These are phyloP conservation scores for Acestrorhynchus altus DNA, from an alignment of 2,797 vertebrate species.

Conservation along the genomic window DNA sequence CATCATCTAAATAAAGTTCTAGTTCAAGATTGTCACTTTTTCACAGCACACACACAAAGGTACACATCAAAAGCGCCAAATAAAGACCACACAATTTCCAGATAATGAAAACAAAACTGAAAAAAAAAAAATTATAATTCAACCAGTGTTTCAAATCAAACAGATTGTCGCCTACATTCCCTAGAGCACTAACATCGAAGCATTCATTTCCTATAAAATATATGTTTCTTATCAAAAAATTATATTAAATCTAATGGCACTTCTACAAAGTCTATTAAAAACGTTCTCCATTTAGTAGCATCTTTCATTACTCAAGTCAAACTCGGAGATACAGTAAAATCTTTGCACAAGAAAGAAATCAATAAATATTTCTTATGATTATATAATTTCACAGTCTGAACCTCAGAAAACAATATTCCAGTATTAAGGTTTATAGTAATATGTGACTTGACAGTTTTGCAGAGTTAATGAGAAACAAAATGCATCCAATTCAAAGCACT, in stretches of 20 bases:
- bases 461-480: constrained; percentile 69
- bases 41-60: constrained; percentile 79
- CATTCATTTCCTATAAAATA: constrained; percentile 85
- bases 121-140: constrained; percentile 65
- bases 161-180: constrained; percentile 84
- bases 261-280: constrained; percentile 87
- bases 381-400: constrained; percentile 86
- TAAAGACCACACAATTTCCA: constrained; percentile 73
- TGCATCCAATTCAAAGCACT: not conserved
- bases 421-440: constrained; percentile 68
- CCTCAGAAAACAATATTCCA: constrained; percentile 81
- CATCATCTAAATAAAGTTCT: constrained; percentile 81
- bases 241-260: constrained; percentile 89
- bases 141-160: constrained; percentile 78
- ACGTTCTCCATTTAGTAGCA: constrained; percentile 75
- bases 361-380: constrained; percentile 85
- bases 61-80: constrained; percentile 75
- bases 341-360: constrained; percentile 78
- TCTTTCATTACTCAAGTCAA: constrained; percentile 73
- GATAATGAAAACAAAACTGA: constrained; percentile 72
- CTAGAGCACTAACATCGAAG: constrained; percentile 81
- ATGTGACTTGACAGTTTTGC: constrained; percentile 66
- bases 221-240: constrained; percentile 83
- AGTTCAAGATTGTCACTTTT: constrained; percentile 89
- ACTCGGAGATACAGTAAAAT: constrained; percentile 74